These are phyloP conservation scores for Dipodomys stephensi DNA, from an alignment of 2,113 vertebrate genomes.

Conservation along the genomic window DNA sequence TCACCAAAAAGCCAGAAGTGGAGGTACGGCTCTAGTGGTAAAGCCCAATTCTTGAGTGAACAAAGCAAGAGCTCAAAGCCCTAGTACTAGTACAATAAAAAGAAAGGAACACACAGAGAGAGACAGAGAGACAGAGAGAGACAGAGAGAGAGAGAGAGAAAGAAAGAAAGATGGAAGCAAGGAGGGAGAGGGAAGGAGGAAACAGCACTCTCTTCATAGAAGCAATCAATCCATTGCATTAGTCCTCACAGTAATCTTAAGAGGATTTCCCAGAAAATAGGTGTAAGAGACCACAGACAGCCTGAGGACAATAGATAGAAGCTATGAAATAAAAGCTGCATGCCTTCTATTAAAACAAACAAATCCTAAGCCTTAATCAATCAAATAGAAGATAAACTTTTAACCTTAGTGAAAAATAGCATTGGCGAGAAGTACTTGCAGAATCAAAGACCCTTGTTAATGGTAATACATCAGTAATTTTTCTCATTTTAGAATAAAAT, in stretches of 20 bases:
- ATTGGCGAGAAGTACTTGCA: not conserved
- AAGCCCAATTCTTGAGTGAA: too few species aligned
- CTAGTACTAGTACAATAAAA: too few species aligned
- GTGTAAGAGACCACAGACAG: conserved; percentile 36
- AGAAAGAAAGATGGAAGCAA: too few species aligned
- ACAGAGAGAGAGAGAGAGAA: too few species aligned
- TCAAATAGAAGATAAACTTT: not conserved
- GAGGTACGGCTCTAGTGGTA: too few species aligned
- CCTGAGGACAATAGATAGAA: not conserved
- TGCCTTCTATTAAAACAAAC: not conserved
- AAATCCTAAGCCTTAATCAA: not conserved
- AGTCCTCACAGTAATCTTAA: conserved; percentile 82
- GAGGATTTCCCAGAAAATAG: conserved; percentile 76
- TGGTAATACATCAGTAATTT: not conserved
- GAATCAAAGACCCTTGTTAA: not conserved
- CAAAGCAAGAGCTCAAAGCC: too few species aligned
- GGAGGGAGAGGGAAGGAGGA: too few species aligned
- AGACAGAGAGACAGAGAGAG: too few species aligned
- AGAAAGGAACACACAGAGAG: too few species aligned
- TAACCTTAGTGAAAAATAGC: not conserved
- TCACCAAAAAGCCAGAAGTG: too few species aligned
- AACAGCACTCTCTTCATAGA: conserved; percentile 42
- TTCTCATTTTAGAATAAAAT: not conserved
- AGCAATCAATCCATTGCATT: conserved; percentile 73
- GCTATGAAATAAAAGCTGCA: not conserved